Conservation (phyloP, 2,888 invertebrate genomes). For the Melikaiella ostensackeni region DNA sequence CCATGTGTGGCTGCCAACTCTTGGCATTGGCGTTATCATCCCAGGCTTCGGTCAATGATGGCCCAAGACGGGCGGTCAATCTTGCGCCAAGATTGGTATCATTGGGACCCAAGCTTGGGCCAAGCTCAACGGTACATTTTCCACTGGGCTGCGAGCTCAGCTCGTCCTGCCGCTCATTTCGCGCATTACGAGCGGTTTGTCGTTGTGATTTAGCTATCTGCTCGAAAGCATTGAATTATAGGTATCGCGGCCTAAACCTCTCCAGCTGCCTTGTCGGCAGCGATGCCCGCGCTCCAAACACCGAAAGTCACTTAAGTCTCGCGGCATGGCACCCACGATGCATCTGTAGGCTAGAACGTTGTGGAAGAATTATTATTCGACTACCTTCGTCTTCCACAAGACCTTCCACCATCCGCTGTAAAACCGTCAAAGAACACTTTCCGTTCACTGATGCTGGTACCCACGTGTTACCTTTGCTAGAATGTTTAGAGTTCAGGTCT, state of each 20-base stretch:
- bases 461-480: conserved; percentile 19
- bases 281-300: conserved; percentile 64
- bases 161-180: conserved; percentile 55
- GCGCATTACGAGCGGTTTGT: conserved; percentile 66
- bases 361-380: conserved; percentile 61
- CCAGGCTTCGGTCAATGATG: too few species aligned
- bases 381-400: conserved; percentile 53
- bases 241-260: conserved; percentile 52
- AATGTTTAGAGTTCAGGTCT: conserved; percentile 8
- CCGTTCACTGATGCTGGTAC: neutral
- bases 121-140: too few species aligned
- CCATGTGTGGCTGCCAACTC: too few species aligned
- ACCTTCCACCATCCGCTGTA: conserved; percentile 29
- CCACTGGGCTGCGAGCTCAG: too few species aligned
- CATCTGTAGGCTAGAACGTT: conserved; percentile 58
- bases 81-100: too few species aligned
- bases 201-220: conserved; percentile 68
- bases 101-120: too few species aligned
- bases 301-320: conserved; percentile 76
- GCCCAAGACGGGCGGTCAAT: too few species aligned
- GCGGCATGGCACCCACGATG: conserved; percentile 64
- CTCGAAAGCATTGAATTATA: conserved; percentile 64
- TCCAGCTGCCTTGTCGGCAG: conserved; percentile 63
- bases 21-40: too few species aligned
- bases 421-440: conserved; percentile 26